A percentile compares a stretch with the other conserved stretches of the same genome.
These are phyloP conservation scores for Tenthredo distinguenda DNA, from an alignment of 2,888 invertebrate genomes.

Conservation along the genomic window DNA sequence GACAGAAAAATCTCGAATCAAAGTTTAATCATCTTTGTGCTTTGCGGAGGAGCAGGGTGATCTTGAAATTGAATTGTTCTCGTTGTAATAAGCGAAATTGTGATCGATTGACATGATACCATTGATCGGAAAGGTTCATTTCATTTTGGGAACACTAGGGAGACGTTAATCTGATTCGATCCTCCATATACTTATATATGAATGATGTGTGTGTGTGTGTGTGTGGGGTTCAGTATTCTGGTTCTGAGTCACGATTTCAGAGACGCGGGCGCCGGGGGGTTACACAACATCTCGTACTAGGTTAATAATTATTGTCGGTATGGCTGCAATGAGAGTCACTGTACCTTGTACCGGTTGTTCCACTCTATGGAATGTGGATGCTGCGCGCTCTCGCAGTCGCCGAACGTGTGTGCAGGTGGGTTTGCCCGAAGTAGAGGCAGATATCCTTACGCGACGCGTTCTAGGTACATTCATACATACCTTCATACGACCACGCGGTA, in stretches of 20 bases:
- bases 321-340: conserved; percentile 72
- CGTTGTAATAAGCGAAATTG: background rate
- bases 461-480: conserved; percentile 20
- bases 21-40: background rate
- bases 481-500: background rate
- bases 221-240: background rate
- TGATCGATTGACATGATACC: background rate
- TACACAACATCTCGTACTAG: conserved; percentile 29
- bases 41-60: background rate
- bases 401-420: conserved; percentile 39
- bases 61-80: background rate
- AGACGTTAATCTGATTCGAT: conserved; percentile 5
- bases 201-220: background rate
- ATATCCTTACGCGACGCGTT: conserved; percentile 24
- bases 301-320: conserved; percentile 27
- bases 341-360: conserved; percentile 77
- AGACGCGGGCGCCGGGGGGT: background rate
- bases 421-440: conserved; percentile 27
- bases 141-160: background rate
- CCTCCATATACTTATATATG: background rate
- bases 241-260: conserved; percentile 17
- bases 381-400: conserved; percentile 36
- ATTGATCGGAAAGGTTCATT: background rate
- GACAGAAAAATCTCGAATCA: background rate
- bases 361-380: conserved; percentile 77